Percentiles rank a stretch among this genome's conserved stretches.
phyloP scores from a whole-genome alignment of 1,140 invertebrate genomes.

The Zophobas atratus region DNA sequence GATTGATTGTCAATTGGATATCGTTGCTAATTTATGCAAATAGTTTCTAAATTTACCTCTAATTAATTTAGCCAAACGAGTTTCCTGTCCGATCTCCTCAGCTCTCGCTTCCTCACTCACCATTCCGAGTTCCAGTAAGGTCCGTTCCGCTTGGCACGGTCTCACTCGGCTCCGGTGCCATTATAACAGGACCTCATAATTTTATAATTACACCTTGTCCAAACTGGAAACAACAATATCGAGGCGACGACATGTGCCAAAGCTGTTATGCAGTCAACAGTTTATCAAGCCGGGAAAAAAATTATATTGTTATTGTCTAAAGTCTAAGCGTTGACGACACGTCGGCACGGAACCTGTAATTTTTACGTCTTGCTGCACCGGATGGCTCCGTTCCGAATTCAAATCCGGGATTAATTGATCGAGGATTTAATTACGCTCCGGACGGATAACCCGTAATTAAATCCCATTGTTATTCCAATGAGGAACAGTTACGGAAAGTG shows the following conservation, averaged over 20 bases:
- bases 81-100: too few relatives aligned
- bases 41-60: too few relatives aligned
- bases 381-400: constrained; percentile 6
- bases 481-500: too few relatives aligned
- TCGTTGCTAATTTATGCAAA: too few relatives aligned
- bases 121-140: constrained; percentile 18
- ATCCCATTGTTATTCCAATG: too few relatives aligned
- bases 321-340: constrained; percentile 14
- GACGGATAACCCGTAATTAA: too few relatives aligned
- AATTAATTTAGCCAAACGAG: too few relatives aligned
- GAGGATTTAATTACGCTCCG: constrained; percentile 4
- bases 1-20: too few relatives aligned
- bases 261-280: constrained; percentile 26
- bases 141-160: constrained; percentile 19
- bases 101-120: too few relatives aligned
- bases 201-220: constrained; percentile 49
- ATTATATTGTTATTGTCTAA: constrained; percentile 30
- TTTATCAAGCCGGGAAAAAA: constrained; percentile 10
- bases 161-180: constrained; percentile 8
- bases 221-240: constrained; percentile 45
- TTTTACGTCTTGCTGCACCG: constrained; percentile 12
- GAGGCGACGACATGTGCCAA: constrained; percentile 43
- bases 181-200: constrained; percentile 47
- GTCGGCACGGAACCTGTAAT: constrained; percentile 32
- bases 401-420: background rate